Evolutionary conservation across 2,113 vertebrate species (phyloP), one percentile per base, ranked within the genome.

Genomic region (Labeo catla): DNA sequence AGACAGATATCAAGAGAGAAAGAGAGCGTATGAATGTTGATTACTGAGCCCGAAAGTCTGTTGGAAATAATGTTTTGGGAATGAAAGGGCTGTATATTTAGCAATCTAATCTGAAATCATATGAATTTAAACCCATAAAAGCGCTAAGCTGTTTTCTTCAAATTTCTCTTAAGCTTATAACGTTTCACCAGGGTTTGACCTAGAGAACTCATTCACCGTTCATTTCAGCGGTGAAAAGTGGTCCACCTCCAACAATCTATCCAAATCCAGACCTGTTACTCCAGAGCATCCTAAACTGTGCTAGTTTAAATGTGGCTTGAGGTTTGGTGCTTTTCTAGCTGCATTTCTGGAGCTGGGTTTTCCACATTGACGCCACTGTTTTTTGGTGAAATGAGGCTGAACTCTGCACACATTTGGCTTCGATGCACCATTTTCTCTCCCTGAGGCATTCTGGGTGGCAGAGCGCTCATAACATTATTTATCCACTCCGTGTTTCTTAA

Each of bases 341-440:
- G 87, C 86, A 84, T 92, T 92, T 90, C 90, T 86, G 89, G 91
- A 91, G 86, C 90, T 91, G 87, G 86, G 87, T 91, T 86, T 84
- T 91, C 90, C 90, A 81, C 90, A 91, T 63, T 89, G 87, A 47
- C n/a, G 15, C 76, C 79, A 84, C 88, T 90, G 88, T 76, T 87
- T 90, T 92, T 91, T 92, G 89, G 88, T 93, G 87, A 91, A 81
- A 93, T 88, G 91, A 90, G 89, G 87, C 85, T 94, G 92, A 95
- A 93, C 93, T 93, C 91, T 93, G 86, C 91, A 90, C 93, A 91
- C 91, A 93, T 92, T 91, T 94, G 92, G 92, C 90, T 84, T 61
- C 86, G 84, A 80, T 84, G 86, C 87, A 84, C 15, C 21, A 86
- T 87, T 87, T 92, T 90, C 90, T 89, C 90, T 89, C 91, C 89